Evolutionary conservation across 2,888 invertebrate genomes (phyloP), one percentile per base, ranked within the genome.

Genomic region (Papilio elwesi): DNA sequence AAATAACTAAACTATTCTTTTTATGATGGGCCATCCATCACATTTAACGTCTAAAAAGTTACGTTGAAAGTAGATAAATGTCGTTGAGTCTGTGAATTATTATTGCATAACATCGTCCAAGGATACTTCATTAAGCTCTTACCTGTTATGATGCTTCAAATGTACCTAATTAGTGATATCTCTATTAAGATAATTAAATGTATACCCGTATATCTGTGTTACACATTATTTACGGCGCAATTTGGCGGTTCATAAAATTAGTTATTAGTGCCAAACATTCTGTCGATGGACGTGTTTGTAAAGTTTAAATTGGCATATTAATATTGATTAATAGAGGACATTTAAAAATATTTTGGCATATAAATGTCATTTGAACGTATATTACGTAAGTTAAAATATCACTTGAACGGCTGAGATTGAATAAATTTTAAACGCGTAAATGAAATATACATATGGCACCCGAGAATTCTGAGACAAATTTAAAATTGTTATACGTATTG

Each of bases 231-330:
- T 59, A 59, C 43, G 43, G 11, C 15, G 59, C 43, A 62, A 43
- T 62, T 43, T 62, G 8, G 15, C 15, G 59, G 43, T 62, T 62
- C 43, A 16, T 49, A 51, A 65, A 51, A n/a, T 49, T 36, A 51
- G n/a, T 36, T 51, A 51, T 11, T n/a, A n/a, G 51, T 65, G 51
- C 65, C 65, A 65, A 65, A 51, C 48, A 15, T 9, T 26, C 64
- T 36, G 65, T 38, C 36, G 51, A 49, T 49, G 49, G 9, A 65
- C 51, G n/a, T 51, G 49, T 65, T 65, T 65, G 48, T 12, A 36
- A 65, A 51, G 13, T 65, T 65, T 65, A 36, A 65, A 65, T 65
- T 51, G 65, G 36, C 65, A 48, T 51, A 49, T 65, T 51, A 65
- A 65, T 65, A 36, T 65, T 36, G 51, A 26, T 13, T 65, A 65